Percentiles rank a stretch among this genome's conserved stretches.
Evolutionary conservation across 2,888 invertebrate genomes (phyloP).

Genomic region (Odontocolon sp.): DNA sequence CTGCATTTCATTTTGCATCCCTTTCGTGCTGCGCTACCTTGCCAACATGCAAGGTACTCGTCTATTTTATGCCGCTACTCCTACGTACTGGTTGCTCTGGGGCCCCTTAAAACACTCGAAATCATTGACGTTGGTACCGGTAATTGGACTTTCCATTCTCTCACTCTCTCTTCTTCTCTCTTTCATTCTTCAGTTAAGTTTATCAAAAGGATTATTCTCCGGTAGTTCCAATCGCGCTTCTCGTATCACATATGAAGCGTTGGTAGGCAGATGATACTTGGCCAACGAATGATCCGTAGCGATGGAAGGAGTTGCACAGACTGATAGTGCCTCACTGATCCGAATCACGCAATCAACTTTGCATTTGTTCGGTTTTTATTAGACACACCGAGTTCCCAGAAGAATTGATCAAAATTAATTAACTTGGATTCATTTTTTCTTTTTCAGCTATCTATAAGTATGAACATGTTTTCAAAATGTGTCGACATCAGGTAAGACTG

Average conservation of each 20-base stretch:
- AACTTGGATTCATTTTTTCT: too few species aligned
- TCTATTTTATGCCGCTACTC: neutral
- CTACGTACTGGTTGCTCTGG: neutral
- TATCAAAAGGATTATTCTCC: constrained; percentile 44
- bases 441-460: too few species aligned
- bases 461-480: too few species aligned
- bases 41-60: constrained; percentile 12
- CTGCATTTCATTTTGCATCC: constrained; percentile 6
- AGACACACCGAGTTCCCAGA: neutral
- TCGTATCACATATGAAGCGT: constrained; percentile 26
- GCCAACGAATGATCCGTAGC: constrained; percentile 36
- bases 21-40: neutral
- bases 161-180: constrained; percentile 3
- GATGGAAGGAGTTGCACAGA: constrained; percentile 12
- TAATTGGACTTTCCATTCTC: constrained; percentile 66
- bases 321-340: constrained; percentile 13
- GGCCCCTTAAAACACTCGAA: constrained; percentile 61
- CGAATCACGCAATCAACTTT: constrained; percentile 42
- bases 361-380: neutral
- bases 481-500: too few species aligned
- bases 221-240: constrained; percentile 24
- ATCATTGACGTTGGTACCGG: constrained; percentile 61
- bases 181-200: constrained; percentile 32
- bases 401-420: neutral
- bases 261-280: constrained; percentile 13